A percentile compares a stretch with the other conserved stretches of the same genome.
phyloP scores from a whole-genome alignment of 2,113 vertebrate genomes.

The Oncorhynchus gorbuscha region DNA sequence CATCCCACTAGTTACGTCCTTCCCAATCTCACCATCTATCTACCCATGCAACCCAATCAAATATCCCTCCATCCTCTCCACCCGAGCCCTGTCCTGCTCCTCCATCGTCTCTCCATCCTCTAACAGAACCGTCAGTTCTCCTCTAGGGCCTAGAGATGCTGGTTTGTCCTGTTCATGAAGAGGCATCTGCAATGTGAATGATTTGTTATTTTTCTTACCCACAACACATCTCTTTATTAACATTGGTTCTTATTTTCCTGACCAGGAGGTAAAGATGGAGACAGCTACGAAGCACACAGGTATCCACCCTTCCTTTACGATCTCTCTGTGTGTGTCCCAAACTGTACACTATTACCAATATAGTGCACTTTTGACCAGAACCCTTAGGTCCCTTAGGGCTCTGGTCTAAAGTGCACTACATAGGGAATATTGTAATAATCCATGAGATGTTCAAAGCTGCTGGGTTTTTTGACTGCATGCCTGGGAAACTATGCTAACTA shows the following conservation, averaged over 20 bases:
- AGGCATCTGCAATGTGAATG: constrained; percentile 78
- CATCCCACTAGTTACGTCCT: neutral
- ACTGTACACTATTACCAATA: no score
- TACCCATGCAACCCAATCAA: constrained; percentile 1
- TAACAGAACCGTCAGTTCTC: constrained; percentile 77
- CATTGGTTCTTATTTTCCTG: constrained; percentile 94
- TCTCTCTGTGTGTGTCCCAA: constrained; percentile 61
- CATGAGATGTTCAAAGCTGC: constrained; percentile 48
- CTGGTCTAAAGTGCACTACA: no score
- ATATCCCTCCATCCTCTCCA: neutral
- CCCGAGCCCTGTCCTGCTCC: neutral
- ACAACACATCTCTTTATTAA: constrained; percentile 74
- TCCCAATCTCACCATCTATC: neutral
- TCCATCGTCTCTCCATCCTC: constrained; percentile 35
- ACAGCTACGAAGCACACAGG: constrained; percentile 99
- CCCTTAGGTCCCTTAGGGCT: no score
- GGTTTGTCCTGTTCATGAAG: constrained; percentile 75
- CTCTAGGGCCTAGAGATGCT: constrained; percentile 72
- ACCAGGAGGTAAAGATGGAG: constrained; percentile 99
- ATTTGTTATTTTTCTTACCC: constrained; percentile 59
- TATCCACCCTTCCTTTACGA: constrained; percentile 87
- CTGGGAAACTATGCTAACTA: constrained; percentile 72
- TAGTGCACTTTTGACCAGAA: no score
- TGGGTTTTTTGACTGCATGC: constrained; percentile 79
- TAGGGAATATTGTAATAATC: constrained; percentile 21